Evolutionary conservation across 2,888 invertebrate genomes (phyloP).

Genomic region (Exocentrus adspersus): DNA sequence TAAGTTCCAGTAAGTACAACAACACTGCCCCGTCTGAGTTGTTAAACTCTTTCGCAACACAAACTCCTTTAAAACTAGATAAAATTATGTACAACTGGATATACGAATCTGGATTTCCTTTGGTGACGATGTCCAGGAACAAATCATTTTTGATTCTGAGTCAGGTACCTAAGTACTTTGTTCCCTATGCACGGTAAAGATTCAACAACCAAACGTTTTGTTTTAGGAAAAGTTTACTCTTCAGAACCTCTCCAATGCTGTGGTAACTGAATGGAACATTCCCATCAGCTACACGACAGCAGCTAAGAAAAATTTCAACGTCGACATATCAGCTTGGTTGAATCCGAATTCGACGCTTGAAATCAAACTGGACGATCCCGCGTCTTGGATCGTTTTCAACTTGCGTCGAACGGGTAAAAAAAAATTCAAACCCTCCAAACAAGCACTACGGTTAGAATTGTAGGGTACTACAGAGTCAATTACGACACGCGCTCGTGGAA

Average conservation of each 20-base stretch:
- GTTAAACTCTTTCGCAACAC: slow-evolving; percentile 63
- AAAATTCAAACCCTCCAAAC: too few species aligned
- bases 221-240: slow-evolving; percentile 38
- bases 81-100: slow-evolving; percentile 71
- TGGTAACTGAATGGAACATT: slow-evolving; percentile 59
- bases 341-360: slow-evolving; percentile 28
- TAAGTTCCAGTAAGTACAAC: slow-evolving; percentile 58
- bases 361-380: slow-evolving; percentile 27
- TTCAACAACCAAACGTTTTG: neutral
- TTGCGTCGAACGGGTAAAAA: slow-evolving; percentile 37
- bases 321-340: slow-evolving; percentile 55
- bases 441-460: slow-evolving; percentile 42
- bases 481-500: slow-evolving; percentile 71
- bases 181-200: too few species aligned
- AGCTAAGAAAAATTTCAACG: slow-evolving; percentile 58
- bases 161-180: slow-evolving; percentile 36
- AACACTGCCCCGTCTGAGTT: slow-evolving; percentile 66
- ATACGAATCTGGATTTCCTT: slow-evolving; percentile 69
- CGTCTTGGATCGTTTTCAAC: slow-evolving; percentile 42
- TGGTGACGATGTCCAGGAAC: slow-evolving; percentile 62
- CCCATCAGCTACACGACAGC: slow-evolving; percentile 67
- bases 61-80: slow-evolving; percentile 4
- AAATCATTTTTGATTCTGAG: slow-evolving; percentile 25
- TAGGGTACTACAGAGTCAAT: slow-evolving; percentile 75
- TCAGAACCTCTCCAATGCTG: slow-evolving; percentile 6